Evolutionary conservation across 2,888 invertebrate species (phyloP).

Genomic region (Fabriciana adippe): DNA sequence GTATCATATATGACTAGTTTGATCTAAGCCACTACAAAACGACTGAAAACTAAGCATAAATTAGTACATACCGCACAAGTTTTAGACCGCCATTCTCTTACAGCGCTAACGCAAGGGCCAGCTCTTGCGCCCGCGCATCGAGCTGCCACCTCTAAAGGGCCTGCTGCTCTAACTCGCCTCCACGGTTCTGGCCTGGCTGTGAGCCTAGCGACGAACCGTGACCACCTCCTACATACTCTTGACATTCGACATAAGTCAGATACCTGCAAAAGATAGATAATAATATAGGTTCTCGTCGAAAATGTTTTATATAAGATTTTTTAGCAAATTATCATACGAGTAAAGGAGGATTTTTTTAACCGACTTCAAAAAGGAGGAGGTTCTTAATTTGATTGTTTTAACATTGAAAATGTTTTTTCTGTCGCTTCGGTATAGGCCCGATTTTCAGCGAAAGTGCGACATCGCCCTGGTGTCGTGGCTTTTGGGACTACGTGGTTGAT

Average conservation of each 20-base stretch:
- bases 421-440: too few species aligned
- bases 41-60: background rate
- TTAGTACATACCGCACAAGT: constrained; percentile 57
- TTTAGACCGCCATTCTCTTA: constrained; percentile 71
- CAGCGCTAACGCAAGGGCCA: constrained; percentile 70
- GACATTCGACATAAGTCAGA: constrained; percentile 81
- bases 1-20: too few species aligned
- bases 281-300: background rate
- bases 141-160: constrained; percentile 69
- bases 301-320: too few species aligned
- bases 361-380: too few species aligned
- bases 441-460: too few species aligned
- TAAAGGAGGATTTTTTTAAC: too few species aligned
- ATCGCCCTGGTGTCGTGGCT: too few species aligned
- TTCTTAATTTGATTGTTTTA: too few species aligned
- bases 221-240: constrained; percentile 73
- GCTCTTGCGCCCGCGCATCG: constrained; percentile 71
- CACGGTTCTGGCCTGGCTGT: constrained; percentile 67
- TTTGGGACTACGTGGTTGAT: too few species aligned
- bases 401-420: too few species aligned
- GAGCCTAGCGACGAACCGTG: constrained; percentile 64
- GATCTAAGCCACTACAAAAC: too few species aligned
- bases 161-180: constrained; percentile 66
- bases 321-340: background rate
- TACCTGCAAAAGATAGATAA: constrained; percentile 53